Conservation (phyloP, 2,888 invertebrate species). For the Drosophila niveifrons region DNA sequence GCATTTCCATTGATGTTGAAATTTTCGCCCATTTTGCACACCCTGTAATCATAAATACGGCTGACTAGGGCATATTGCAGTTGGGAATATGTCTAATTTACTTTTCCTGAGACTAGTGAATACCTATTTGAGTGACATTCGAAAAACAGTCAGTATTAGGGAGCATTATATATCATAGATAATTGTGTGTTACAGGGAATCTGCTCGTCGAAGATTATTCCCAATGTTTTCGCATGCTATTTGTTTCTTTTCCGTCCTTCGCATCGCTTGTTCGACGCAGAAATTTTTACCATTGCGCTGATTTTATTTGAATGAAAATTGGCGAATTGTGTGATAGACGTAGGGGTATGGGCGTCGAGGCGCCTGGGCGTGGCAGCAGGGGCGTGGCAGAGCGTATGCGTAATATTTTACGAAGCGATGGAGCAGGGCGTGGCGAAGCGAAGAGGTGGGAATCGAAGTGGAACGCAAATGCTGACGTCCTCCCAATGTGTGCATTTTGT, state of each 20-base stretch:
- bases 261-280: conserved; percentile 19
- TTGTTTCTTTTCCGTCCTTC: conserved; percentile 16
- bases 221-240: background rate
- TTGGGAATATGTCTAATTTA: background rate
- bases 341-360: conserved; percentile 39
- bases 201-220: background rate
- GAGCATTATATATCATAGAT: background rate
- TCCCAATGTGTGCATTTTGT: conserved; percentile 27
- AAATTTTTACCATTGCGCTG: conserved; percentile 58
- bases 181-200: background rate
- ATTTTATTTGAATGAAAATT: conserved; percentile 81
- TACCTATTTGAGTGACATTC: background rate
- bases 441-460: conserved; percentile 1
- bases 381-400: conserved; percentile 77
- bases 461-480: conserved; percentile 31
- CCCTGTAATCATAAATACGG: background rate
- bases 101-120: background rate
- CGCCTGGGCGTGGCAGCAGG: conserved; percentile 50
- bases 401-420: conserved; percentile 66
- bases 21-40: conserved; percentile 63
- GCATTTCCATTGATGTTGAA: conserved; percentile 80
- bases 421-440: background rate
- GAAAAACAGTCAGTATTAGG: no score
- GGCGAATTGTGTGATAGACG: conserved; percentile 80
- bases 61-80: background rate